These are phyloP conservation scores for Babylonia areolata DNA, from an alignment of 1,140 invertebrate species.

Conservation along the genomic window DNA sequence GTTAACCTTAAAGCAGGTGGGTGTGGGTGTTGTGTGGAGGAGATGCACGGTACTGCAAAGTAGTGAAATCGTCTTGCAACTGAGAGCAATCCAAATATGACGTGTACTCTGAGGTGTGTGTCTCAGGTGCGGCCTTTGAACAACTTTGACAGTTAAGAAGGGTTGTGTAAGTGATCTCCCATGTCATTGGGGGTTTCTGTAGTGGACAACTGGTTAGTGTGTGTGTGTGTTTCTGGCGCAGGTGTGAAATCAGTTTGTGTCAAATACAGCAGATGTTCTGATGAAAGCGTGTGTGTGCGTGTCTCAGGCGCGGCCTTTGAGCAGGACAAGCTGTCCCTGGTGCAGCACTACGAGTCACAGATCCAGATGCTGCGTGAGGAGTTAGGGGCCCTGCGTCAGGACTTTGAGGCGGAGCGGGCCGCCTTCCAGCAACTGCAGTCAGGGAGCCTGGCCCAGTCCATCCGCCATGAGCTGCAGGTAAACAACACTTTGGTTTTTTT, in stretches of 20 bases:
- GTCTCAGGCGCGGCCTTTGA: constrained; percentile 24
- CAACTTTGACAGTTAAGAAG: no score
- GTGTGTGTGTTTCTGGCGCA: background rate
- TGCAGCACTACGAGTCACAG: constrained; percentile 16
- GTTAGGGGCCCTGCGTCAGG: background rate
- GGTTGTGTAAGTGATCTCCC: no score
- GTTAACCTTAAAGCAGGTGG: no score
- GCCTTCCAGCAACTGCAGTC: constrained; percentile 2
- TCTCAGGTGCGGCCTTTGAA: background rate
- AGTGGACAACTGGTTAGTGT: no score
- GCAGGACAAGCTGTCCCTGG: constrained; percentile 13
- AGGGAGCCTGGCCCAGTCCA: constrained; percentile 5
- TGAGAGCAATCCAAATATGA: no score
- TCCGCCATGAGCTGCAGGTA: constrained; percentile 21
- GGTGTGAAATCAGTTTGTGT: background rate
- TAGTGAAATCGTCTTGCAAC: no score
- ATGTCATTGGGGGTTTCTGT: no score
- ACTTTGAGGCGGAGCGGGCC: background rate
- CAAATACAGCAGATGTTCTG: no score
- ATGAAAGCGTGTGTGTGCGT: background rate
- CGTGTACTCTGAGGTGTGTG: no score
- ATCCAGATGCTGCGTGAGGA: background rate
- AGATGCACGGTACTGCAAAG: no score
- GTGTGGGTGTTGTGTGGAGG: no score
- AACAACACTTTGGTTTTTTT: no score